Conservation (phyloP, 2,797 vertebrate species). For the Epinephelus awoara region DNA sequence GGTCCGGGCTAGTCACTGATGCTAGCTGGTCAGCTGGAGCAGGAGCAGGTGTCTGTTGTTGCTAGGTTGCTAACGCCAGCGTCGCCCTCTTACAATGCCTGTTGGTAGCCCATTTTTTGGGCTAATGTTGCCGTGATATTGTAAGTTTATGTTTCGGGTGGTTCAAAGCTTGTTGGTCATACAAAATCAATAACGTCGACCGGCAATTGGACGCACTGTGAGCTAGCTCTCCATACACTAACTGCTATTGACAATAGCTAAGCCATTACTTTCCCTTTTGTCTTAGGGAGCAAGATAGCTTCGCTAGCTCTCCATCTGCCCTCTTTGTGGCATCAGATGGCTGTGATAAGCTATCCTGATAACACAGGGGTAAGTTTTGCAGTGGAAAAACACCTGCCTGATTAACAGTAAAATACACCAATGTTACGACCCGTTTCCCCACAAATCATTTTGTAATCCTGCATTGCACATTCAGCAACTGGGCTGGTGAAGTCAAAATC, state of each 20-base stretch:
- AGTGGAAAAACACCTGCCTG: conserved; percentile 17
- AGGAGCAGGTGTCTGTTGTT: conserved; percentile 85
- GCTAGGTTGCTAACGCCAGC: conserved; percentile 82
- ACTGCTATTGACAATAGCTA: conserved; percentile 80
- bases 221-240: conserved; percentile 60
- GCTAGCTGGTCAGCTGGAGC: conserved; percentile 85
- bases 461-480: conserved; percentile 14
- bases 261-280: conserved; percentile 86
- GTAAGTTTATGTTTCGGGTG: conserved; percentile 33
- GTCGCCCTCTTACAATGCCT: conserved; percentile 72
- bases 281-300: conserved; percentile 79
- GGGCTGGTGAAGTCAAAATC: conserved; percentile 12
- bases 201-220: conserved; percentile 41
- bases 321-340: conserved; percentile 78
- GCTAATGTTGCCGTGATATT: conserved; percentile 43
- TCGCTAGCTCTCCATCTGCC: conserved; percentile 78
- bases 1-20: conserved; percentile 71
- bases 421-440: conserved; percentile 21
- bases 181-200: conserved; percentile 15
- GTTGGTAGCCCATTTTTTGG: conserved; percentile 55
- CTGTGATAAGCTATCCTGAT: conserved; percentile 54
- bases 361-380: conserved; percentile 57
- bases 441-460: conserved; percentile 21
- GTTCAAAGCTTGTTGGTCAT: neutral
- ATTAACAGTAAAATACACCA: conserved; percentile 17